These are phyloP conservation scores for Drosophila arawakana DNA, from an alignment of 1,140 invertebrate genomes.

Conservation along the genomic window DNA sequence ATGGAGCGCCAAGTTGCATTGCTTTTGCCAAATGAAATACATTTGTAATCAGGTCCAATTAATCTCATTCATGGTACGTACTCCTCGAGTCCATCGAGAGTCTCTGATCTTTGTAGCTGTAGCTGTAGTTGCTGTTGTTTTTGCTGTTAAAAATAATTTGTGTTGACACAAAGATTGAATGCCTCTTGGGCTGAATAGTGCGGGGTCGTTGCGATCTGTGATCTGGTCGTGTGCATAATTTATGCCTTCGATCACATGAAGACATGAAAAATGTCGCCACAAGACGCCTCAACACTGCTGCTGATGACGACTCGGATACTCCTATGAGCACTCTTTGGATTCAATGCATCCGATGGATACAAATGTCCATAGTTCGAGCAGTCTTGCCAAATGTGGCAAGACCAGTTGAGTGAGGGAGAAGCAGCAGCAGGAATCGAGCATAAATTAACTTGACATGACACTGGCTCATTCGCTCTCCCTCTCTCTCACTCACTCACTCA, in stretches of 20 bases:
- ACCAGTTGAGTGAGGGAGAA: slow-evolving; percentile 12
- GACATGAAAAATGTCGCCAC: slow-evolving; percentile 82
- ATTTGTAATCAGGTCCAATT: slow-evolving; percentile 80
- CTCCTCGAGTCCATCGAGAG: slow-evolving; percentile 23
- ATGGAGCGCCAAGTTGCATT: slow-evolving; percentile 38
- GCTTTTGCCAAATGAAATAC: slow-evolving; percentile 69
- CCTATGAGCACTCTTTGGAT: background rate
- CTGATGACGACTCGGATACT: slow-evolving; percentile 57
- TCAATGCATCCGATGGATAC: slow-evolving; percentile 50
- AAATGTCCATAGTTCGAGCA: slow-evolving; percentile 48
- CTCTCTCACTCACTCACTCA: slow-evolving; percentile 13
- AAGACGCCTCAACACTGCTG: slow-evolving; percentile 55
- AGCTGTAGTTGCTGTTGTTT: slow-evolving; percentile 63
- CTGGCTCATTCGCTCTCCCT: background rate
- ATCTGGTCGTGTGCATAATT: slow-evolving; percentile 70
- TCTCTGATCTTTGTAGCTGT: slow-evolving; percentile 35
- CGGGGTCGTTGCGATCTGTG: background rate
- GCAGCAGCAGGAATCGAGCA: slow-evolving; percentile 59
- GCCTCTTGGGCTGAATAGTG: slow-evolving; percentile 34
- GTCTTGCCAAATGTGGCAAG: slow-evolving; percentile 68
- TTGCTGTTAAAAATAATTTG: slow-evolving; percentile 82
- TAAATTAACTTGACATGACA: slow-evolving; percentile 80
- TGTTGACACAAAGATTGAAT: slow-evolving; percentile 83
- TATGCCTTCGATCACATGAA: slow-evolving; percentile 82
- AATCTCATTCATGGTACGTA: slow-evolving; percentile 51